Base-by-base conservation (phyloP, 2,888 invertebrate genomes). In the Noctua comes region DNA sequence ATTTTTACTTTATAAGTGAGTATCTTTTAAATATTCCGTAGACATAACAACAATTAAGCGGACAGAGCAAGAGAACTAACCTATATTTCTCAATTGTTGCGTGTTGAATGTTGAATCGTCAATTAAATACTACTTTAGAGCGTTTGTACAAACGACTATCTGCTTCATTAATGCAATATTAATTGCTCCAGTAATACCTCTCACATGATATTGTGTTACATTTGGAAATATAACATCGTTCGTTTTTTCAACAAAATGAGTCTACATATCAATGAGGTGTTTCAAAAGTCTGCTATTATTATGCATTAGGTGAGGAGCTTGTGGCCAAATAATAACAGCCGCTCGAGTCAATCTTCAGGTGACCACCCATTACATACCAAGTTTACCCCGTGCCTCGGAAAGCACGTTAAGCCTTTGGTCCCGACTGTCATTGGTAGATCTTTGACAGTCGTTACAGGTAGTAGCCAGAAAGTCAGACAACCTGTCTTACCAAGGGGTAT, bases 81-180 rank as follows among this genome's bases (percentile, higher is more conserved):
- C 93, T 92, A 92, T 90, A 93, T 94, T 78, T 93, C 86, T 90
- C 92, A 93, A 93, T 93, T 92, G 93, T 92, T 89, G 93, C 92
- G 91, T 93, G 93, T 89, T 92, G 93, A 91, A 91, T 93, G 93
- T 89, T 92, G 93, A 91, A 91, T 93, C 91, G 93, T 93, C 94
- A 95, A 95, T 95, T 95, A 95, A 95, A 95, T 94, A 92, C 92
- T 92, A 94, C 94, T 95, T 94, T 92, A 89, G 92, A 91, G 86
- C 91, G 88, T 90, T 92, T 89, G 88, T 88, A 89, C 86, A 85
- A 90, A 89, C 85, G 89, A 88, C 85, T 88, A 88, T 90, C 89
- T 90, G 83, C 84, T 88, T 90, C 89, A 92, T 93, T 93, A 93
- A 92, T 92, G 90, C 81, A 89, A 85, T 88, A 91, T 92, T 93